Evolutionary conservation across 2,113 vertebrate genomes (phyloP).

Genomic region (Tachysurus vachellii): DNA sequence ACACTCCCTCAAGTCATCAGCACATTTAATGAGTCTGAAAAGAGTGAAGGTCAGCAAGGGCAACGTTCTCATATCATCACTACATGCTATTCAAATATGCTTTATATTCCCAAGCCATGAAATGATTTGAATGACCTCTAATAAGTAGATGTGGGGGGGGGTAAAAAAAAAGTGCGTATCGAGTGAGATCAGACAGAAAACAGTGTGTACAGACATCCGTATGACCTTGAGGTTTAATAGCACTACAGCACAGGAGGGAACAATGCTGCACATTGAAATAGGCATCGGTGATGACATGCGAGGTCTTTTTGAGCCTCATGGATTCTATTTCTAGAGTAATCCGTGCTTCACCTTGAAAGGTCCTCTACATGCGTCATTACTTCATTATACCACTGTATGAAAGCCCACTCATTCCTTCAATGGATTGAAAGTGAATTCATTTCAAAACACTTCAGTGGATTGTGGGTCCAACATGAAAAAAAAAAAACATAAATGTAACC

Average conservation of each 20-base stretch:
- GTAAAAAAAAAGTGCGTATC: neutral
- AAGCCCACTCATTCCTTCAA: constrained; percentile 10
- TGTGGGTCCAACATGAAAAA: constrained; percentile 5
- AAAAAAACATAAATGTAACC: neutral
- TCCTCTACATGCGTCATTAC: constrained; percentile 34
- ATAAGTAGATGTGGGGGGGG: too few relatives aligned
- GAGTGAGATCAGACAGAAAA: neutral
- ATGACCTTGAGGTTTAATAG: constrained; percentile 45
- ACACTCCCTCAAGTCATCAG: constrained; percentile 42
- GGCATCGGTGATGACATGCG: constrained; percentile 9
- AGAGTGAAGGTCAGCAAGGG: constrained; percentile 48
- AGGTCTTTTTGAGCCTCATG: constrained; percentile 22
- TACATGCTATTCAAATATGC: neutral
- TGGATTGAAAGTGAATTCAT: neutral
- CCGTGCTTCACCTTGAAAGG: constrained; percentile 48
- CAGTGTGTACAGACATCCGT: neutral
- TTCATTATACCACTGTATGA: neutral
- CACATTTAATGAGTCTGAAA: constrained; percentile 49
- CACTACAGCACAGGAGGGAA: constrained; percentile 35
- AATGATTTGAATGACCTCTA: neutral
- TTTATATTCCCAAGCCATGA: neutral
- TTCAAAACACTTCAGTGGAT: constrained; percentile 21
- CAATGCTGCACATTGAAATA: constrained; percentile 43
- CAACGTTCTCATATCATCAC: neutral
- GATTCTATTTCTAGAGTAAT: constrained; percentile 40